Evolutionary conservation across 2,797 vertebrate species (phyloP).

Genomic region (Lycodopsis pacificus): DNA sequence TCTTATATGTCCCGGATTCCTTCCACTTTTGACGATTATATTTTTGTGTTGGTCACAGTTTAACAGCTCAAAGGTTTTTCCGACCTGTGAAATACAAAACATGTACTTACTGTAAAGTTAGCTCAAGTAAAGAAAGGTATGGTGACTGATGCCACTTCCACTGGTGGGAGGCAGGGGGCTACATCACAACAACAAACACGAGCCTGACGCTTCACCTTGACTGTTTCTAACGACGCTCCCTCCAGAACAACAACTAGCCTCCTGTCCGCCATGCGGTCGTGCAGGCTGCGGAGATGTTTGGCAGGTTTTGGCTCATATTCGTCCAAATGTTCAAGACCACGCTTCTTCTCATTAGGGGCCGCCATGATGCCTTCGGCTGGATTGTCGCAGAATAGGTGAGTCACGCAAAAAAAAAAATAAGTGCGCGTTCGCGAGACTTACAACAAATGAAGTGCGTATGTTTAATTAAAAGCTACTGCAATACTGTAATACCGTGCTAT

Average conservation of each 20-base stretch:
- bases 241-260: constrained; percentile 92
- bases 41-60: constrained; percentile 97
- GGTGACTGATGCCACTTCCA: neutral
- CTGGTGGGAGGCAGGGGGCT: neutral
- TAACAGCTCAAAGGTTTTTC: constrained; percentile 94
- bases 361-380: constrained; percentile 72
- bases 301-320: constrained; percentile 86
- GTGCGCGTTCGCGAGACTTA: neutral
- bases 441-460: too few relatives aligned
- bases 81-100: constrained; percentile 83
- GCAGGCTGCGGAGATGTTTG: constrained; percentile 79
- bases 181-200: constrained; percentile 26
- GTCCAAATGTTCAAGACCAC: constrained; percentile 87
- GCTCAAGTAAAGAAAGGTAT: neutral
- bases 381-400: constrained; percentile 61
- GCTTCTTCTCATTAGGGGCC: constrained; percentile 71
- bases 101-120: neutral
- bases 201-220: constrained; percentile 86
- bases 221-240: constrained; percentile 93
- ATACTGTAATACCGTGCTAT: neutral
- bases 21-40: constrained; percentile 90
- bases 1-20: constrained; percentile 90
- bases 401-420: constrained; percentile 29
- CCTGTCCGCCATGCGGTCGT: constrained; percentile 84
- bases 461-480: neutral